Evolutionary conservation across 1,140 invertebrate genomes (phyloP), one percentile per base, ranked within the genome.

Genomic region (Teleopsis dalmanni): DNA sequence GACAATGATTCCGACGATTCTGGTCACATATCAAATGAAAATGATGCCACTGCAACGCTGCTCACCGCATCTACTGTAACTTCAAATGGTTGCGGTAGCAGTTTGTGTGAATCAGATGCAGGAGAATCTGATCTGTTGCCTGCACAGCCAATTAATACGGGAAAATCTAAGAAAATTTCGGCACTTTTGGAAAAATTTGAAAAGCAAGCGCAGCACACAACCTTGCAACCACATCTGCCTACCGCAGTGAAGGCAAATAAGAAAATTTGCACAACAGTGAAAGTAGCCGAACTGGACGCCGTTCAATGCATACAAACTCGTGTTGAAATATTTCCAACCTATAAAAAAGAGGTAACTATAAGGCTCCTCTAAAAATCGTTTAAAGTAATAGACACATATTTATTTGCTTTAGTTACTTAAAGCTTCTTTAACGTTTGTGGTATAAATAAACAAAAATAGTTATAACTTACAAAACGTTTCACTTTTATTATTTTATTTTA

Each of bases 21-120:
- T 21, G 84, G 84, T 36, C 83, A 87, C 68, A 85, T 84, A 46
- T 85, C 83, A 34, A 85, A 85, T 56, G 82, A 83, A 56, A 77
- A 76, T 55, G 78, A 31, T 29, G 13, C 44, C 26, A 50, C 26
- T 27, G 44, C 37, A 21, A 40, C 37, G 11, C 35, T 22, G n/a
- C 6, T 44, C 37, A 29, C 40, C 16, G 19, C 51, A 26, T 43
- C 40, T 3, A 26, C 42, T 6, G 26, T 31, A 26, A 47, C 44
- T 13, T 43, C 62, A 13, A 60, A 51, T 3, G 59, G 59, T 0
- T n/a, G n/a, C n/a, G n/a, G n/a, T n/a, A n/a, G n/a, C n/a, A 66
- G 63, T 19, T 48, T 63, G 2, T 60, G 60, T 18, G 63, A 63
- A 29, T 64, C 62, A 1, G 62, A 64, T 35, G 51, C 56, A 3